A percentile compares a stretch with the other conserved stretches of the same genome.
Conservation (phyloP, 92 coral and sea anemone genomes). For the Porites rus region DNA sequence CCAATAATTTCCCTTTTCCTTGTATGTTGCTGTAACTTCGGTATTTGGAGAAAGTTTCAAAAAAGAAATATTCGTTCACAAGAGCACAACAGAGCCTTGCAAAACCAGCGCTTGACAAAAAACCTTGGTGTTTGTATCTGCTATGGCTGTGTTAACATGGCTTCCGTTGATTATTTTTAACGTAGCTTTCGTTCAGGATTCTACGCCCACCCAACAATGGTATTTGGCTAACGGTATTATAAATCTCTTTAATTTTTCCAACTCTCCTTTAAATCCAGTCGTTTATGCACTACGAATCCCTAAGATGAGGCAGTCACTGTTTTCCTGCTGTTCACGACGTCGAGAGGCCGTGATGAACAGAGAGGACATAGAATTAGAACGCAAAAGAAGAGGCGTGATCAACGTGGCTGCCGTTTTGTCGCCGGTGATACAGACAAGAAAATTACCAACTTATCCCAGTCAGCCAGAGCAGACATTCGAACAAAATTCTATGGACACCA, state of each 20-base stretch:
- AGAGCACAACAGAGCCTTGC: neutral
- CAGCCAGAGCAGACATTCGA: neutral
- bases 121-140: neutral
- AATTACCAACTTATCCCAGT: neutral
- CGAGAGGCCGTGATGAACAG: neutral
- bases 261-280: neutral
- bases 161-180: neutral
- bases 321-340: neutral
- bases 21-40: neutral
- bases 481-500: too few species aligned
- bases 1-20: neutral
- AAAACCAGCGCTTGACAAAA: conserved; percentile 11
- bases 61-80: neutral
- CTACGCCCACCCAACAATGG: too few species aligned
- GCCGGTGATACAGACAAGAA: neutral
- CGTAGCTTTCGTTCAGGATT: neutral
- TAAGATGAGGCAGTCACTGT: neutral
- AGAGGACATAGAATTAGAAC: too few species aligned
- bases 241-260: neutral
- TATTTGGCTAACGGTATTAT: neutral
- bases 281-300: neutral
- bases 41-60: conserved; percentile 12
- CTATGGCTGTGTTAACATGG: neutral
- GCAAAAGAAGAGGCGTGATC: too few species aligned
- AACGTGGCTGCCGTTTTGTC: neutral